Evolutionary conservation across 2,797 vertebrate genomes (phyloP), one percentile per base, ranked within the genome.

Genomic region (Scolopax rusticola): DNA sequence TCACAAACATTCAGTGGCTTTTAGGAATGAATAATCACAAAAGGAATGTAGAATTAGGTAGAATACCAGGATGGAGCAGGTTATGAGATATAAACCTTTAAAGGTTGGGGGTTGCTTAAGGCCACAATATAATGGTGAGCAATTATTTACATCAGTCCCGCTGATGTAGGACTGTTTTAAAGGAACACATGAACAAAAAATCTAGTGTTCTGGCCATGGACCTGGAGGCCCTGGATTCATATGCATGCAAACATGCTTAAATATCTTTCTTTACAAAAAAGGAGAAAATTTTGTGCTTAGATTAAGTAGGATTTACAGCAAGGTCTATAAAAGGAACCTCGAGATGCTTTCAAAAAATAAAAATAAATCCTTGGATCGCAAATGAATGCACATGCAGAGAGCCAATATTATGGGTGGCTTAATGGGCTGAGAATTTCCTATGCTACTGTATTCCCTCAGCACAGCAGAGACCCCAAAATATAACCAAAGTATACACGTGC

Each of bases 1-100:
- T 40, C 21, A 33, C 7, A 30, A 12, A 19, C 0, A 0, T 56
- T 70, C 5, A 28, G 13, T 8, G 16, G 4, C 28, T 64, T 81
- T 77, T 43, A 51, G 43, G 23, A 88, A 59, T 32, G 33, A 80
- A 59, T 69, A 63, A 54, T 47, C 5, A 65, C 13, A 61, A 33
- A 2, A 0, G n/a, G 70, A 60, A 1, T 50, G 15, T 45, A 71
- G 45, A 82, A 84, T 69, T 50, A 60, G 8, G 25, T 45, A 57
- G 28, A 87, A 84, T 84, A 85, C 2, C 30, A 7, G 8, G 19
- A 41, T 4, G 2, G 4, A 51, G 1, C 3, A 40, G 5, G 1
- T 38, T 30, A 32, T 24, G 56, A 94, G 8, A 47, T 23, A 50
- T 1, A 70, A 69, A 77, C 6, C 2, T 56, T 75, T 54, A 68